Percentiles rank a stretch among this genome's conserved stretches.
These are phyloP conservation scores for Tetrapedia diversipes DNA, from an alignment of 2,888 invertebrate genomes.

Conservation along the genomic window DNA sequence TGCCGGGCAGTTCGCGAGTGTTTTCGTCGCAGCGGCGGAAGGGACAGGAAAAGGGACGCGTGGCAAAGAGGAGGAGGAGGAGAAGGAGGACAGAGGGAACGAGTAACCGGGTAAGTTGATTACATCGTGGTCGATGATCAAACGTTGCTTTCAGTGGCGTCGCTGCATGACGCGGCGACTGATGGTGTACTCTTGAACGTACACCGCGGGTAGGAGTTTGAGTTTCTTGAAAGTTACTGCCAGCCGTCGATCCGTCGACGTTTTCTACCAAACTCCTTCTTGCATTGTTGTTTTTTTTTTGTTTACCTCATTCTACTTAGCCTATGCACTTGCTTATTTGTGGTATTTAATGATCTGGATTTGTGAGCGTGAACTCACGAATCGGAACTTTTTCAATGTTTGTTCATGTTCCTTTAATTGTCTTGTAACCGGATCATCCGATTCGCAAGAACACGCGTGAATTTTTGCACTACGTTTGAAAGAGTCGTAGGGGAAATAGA, in stretches of 20 bases:
- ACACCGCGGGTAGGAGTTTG: slow-evolving; percentile 44
- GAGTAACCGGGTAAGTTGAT: slow-evolving; percentile 74
- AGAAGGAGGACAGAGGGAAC: slow-evolving; percentile 26
- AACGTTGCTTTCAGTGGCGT: slow-evolving; percentile 68
- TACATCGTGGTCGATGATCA: slow-evolving; percentile 72
- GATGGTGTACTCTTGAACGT: slow-evolving; percentile 39
- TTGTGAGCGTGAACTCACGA: too few relatives aligned
- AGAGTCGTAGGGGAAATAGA: too few relatives aligned
- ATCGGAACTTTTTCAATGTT: too few relatives aligned
- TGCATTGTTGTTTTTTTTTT: not conserved
- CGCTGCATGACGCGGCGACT: slow-evolving; percentile 41
- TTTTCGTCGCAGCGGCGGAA: slow-evolving; percentile 44
- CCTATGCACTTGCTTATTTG: too few relatives aligned
- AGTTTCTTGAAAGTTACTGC: slow-evolving; percentile 44
- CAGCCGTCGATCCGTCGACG: too few relatives aligned
- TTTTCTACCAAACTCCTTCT: too few relatives aligned
- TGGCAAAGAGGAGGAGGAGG: slow-evolving; percentile 23
- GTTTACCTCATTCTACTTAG: too few relatives aligned
- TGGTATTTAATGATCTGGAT: too few relatives aligned
- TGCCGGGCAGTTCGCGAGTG: slow-evolving; percentile 68
- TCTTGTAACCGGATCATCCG: too few relatives aligned
- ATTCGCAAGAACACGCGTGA: too few relatives aligned
- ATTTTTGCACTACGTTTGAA: too few relatives aligned
- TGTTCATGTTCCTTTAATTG: too few relatives aligned
- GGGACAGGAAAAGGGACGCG: slow-evolving; percentile 29